Percentiles rank a stretch among this genome's conserved stretches.
Evolutionary conservation across 2,113 vertebrate genomes (phyloP).

Genomic region (Cercocebus atys): DNA sequence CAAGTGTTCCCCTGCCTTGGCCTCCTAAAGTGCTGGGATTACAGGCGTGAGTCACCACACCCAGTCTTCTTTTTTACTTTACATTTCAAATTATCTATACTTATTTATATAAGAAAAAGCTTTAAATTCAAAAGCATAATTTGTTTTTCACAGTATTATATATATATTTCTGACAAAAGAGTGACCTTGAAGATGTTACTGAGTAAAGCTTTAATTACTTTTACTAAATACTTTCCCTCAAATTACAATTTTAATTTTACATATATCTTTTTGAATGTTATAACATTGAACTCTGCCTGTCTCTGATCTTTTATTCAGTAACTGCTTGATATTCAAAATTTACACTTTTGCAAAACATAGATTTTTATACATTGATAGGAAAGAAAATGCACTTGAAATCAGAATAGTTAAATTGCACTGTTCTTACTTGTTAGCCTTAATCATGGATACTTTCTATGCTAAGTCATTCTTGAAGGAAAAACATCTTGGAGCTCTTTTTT

Average conservation of each 20-base stretch:
- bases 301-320: background rate
- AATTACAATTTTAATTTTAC: background rate
- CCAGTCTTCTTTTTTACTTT: background rate
- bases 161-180: background rate
- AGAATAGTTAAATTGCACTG: background rate
- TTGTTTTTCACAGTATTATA: background rate
- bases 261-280: background rate
- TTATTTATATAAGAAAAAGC: background rate
- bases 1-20: too few species aligned
- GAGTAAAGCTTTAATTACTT: background rate
- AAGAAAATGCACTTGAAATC: conserved; percentile 18
- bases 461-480: background rate
- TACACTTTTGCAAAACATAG: background rate
- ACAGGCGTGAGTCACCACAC: too few species aligned
- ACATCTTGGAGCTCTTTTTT: background rate
- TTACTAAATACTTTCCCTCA: conserved; percentile 1
- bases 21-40: too few species aligned
- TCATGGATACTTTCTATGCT: background rate
- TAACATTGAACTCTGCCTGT: background rate
- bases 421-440: conserved; percentile 1
- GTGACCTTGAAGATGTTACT: background rate
- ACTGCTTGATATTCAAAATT: background rate
- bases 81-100: background rate
- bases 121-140: background rate
- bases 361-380: background rate